phyloP scores from a whole-genome alignment of 2,797 vertebrate species.

The Alosa sapidissima region DNA sequence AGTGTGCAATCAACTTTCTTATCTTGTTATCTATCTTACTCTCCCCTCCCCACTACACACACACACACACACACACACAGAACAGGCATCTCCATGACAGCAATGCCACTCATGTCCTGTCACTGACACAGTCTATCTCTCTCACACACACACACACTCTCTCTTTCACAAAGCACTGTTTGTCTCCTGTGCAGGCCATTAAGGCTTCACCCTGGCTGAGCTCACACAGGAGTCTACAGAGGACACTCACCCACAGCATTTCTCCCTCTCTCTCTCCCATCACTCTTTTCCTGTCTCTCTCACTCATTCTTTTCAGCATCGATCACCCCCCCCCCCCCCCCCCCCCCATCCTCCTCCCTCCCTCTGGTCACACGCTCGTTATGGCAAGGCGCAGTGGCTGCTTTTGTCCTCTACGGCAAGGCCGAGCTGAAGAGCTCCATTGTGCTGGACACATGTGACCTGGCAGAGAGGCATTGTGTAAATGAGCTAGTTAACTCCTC shows the following conservation, averaged over 20 bases:
- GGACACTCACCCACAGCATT: constrained; percentile 26
- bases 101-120: constrained; percentile 30
- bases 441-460: neutral
- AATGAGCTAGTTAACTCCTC: neutral
- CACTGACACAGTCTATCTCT: constrained; percentile 22
- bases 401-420: neutral
- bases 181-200: constrained; percentile 19
- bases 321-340: neutral
- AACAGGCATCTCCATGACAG: neutral
- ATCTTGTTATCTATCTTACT: neutral
- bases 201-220: constrained; percentile 31
- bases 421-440: neutral
- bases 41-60: neutral
- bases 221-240: constrained; percentile 26
- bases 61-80: neutral
- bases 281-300: neutral
- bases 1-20: neutral
- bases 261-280: constrained; percentile 10
- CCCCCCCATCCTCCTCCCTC: neutral
- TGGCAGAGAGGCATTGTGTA: neutral
- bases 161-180: constrained; percentile 30
- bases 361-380: constrained; percentile 1
- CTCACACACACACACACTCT: neutral
- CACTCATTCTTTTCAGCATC: neutral
- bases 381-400: neutral